A percentile compares a stretch with the other conserved stretches of the same genome.
Conservation (phyloP, 2,113 vertebrate species). For the Tetraodon nigroviridis region DNA sequence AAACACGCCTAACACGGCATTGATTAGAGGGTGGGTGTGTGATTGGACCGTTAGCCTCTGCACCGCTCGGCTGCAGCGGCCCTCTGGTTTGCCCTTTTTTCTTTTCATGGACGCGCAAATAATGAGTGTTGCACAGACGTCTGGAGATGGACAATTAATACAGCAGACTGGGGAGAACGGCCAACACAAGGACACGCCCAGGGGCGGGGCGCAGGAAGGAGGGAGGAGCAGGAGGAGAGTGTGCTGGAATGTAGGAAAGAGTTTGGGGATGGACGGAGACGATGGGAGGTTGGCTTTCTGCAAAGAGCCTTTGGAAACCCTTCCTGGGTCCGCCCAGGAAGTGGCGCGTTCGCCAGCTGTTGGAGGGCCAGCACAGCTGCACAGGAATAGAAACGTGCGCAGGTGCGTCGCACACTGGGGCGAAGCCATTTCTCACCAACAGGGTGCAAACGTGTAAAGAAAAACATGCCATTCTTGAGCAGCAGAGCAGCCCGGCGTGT, state of each 20-base stretch:
- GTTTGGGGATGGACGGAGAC: conserved; percentile 23
- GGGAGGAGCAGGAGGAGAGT: conserved; percentile 13
- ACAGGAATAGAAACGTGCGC: too few relatives aligned
- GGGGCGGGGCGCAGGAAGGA: conserved; percentile 49
- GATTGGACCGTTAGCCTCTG: neutral
- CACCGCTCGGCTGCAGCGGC: neutral
- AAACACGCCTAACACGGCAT: too few relatives aligned
- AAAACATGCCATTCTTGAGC: neutral
- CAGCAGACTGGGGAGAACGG: conserved; percentile 69
- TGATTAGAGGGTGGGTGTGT: too few relatives aligned
- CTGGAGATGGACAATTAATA: conserved; percentile 74
- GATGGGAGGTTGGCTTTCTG: neutral
- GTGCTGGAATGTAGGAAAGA: conserved; percentile 44
- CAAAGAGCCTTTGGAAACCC: too few relatives aligned
- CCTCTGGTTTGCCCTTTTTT: conserved; percentile 25
- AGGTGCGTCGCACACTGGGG: too few relatives aligned
- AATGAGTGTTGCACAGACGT: conserved; percentile 56
- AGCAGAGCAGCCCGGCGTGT: neutral
- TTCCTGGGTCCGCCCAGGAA: too few relatives aligned
- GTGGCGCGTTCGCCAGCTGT: too few relatives aligned
- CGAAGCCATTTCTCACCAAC: too few relatives aligned
- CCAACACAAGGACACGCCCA: conserved; percentile 64
- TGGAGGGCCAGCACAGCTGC: too few relatives aligned
- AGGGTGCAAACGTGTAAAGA: too few relatives aligned
- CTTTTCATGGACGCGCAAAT: conserved; percentile 58